Conservation (phyloP, 2,113 vertebrate species). For the Sander lucioperca region DNA sequence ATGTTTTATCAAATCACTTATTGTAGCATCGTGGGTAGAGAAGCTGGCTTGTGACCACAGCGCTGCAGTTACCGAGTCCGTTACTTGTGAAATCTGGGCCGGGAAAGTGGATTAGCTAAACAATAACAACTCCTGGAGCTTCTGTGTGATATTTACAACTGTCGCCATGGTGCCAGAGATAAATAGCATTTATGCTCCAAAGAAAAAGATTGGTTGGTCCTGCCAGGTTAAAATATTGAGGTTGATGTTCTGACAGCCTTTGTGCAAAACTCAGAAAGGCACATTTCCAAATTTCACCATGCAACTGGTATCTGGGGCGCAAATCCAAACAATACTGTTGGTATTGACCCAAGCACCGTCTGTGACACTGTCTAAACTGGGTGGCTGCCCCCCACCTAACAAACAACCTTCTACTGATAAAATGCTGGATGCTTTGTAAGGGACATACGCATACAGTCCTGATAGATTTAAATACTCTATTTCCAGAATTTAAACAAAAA, state of each 20-base stretch:
- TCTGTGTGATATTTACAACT: conserved; percentile 8
- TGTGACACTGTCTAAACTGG: conserved; percentile 7
- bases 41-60: neutral
- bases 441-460: neutral
- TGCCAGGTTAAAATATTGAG: conserved; percentile 7
- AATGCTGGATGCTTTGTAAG: neutral
- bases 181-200: neutral
- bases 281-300: neutral
- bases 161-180: neutral
- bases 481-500: neutral
- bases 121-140: neutral
- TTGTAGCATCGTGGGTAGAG: neutral
- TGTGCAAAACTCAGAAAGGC: neutral
- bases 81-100: neutral
- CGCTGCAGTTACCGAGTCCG: neutral
- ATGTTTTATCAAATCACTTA: neutral
- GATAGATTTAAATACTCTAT: neutral
- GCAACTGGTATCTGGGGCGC: neutral
- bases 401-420: conserved; percentile 11
- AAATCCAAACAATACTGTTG: conserved; percentile 10
- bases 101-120: neutral
- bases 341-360: conserved; percentile 15
- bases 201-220: neutral
- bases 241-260: neutral
- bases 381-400: conserved; percentile 13